Evolutionary conservation across 1,140 invertebrate species (phyloP).

Genomic region (Archegozetes longisetosus): DNA sequence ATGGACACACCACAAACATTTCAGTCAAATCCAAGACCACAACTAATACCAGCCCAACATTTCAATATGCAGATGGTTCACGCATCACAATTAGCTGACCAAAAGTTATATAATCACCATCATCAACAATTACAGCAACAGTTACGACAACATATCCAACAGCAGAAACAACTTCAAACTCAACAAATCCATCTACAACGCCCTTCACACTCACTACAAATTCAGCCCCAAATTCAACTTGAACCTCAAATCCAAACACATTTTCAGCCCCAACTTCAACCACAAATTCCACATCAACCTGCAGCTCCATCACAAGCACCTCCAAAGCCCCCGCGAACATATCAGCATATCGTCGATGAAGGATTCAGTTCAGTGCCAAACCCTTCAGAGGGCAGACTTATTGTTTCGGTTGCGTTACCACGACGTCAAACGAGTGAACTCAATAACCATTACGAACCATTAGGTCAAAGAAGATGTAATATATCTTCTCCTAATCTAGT

Average conservation of each 20-base stretch:
- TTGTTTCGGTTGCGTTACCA: conserved; percentile 14
- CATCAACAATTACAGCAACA: neutral
- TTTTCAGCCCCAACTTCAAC: neutral
- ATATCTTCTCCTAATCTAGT: conserved; percentile 7
- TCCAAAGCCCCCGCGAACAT: conserved; percentile 17
- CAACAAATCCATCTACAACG: neutral
- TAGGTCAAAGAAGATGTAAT: neutral
- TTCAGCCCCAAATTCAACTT: neutral
- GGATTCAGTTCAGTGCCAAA: neutral
- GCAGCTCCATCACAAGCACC: conserved; percentile 1
- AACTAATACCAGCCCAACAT: neutral
- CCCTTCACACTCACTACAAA: neutral
- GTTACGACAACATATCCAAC: neutral
- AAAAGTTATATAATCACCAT: neutral
- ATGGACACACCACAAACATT: neutral
- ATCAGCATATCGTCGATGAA: conserved; percentile 14
- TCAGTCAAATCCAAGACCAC: neutral
- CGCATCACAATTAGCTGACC: neutral
- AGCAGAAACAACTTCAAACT: neutral
- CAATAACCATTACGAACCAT: conserved; percentile 3
- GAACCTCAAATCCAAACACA: neutral
- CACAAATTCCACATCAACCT: neutral
- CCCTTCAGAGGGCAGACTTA: conserved; percentile 3
- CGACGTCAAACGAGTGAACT: neutral
- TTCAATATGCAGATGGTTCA: too few species aligned